Base-by-base conservation (phyloP, 2,888 invertebrate species). In the Tupiocoris notatus region DNA sequence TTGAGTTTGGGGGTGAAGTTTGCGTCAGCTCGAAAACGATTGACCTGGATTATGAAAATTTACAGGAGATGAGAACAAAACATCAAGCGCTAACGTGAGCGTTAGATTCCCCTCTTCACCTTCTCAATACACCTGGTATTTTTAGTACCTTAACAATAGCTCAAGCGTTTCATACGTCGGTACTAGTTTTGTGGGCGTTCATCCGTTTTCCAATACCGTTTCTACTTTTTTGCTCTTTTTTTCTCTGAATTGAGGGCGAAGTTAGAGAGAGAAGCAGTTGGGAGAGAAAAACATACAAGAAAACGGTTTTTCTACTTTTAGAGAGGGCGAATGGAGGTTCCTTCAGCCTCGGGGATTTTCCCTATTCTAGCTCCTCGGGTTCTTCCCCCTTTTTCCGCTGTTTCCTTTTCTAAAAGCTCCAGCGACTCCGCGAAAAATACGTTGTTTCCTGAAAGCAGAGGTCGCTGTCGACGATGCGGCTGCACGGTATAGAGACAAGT, bases 371-470 rank as follows among this genome's bases (percentile, higher is more conserved):
- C 25, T 58, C 58, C 59, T 21, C 70, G n/a, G 24, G 2, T 54
- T 23, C 61, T 59, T 70, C 58, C n/a, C n/a, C 68, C 58, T 59
- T 61, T 25, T 25, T 58, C 24, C 25, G 70, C 70, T 67, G 70
- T 23, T 67, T 67, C 67, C 59, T 58, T n/a, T 70, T 24, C 54
- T 58, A 24, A 70, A 59, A 70, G 70, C 70, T 58, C 58, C 61
- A 54, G 70, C 39, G 70, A 25, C 61, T 70, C 23, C 12, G 70
- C 58, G 70, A 70, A 70, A 70, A 70, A 70, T 70, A 70, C 70
- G 70, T 58, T 61, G 61, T 70, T 70, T 70, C 70, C 70, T 70
- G 58, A 17, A 39, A 57, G 67, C 67, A 22, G 22, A 17, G 67
- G 65, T 65, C 57, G 67, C 22, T 7, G 56, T 67, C 54, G 57